Base-by-base conservation (phyloP, 2,888 invertebrate genomes). In the Fragum fragum region DNA sequence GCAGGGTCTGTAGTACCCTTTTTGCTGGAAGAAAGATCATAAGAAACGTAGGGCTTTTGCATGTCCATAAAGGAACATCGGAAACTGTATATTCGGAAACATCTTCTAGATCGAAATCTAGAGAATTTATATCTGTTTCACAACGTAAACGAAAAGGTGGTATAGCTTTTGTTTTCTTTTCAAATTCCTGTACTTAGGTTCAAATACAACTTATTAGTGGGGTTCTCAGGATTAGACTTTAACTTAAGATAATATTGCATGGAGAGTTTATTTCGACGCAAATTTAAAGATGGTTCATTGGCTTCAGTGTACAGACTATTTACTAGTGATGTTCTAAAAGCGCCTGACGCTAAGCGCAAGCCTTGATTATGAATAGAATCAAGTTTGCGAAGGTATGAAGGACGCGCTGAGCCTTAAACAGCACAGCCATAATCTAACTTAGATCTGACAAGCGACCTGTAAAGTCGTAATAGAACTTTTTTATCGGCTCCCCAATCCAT, bases 281-380 rank as follows among this genome's bases (percentile, higher is more conserved):
- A 39, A 32, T 57, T 26, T 47, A 77, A 36, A 5, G 74, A 77
- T 29, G 71, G 78, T 36, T 81, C 77, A 32, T 72, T 29, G 1
- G 81, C 77, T 47, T 77, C 76, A 6, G 69, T 76, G 32, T 76
- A 79, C n/a, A 85, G 36, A 66, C 85, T 76, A 3, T 75, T 14
- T n/a, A 66, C 23, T 32, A 42, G 66, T 9, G 63, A 63, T n/a
- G 79, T 79, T n/a, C 73, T 14, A 47, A 81, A 81, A 7, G 81
- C 81, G 21, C 73, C 79, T 2, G 79, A 47, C 16, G 72, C 70
- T 16, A 84, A 53, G 29, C 79, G 63, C 2, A 84, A 39, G 18
- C 78, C 80, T 61, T 87, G 82, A 42, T 85, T 18, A 29, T 87
- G 87, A 14, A 85, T 42, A 26, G 81, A 36, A 52, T 87, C 75